Percentiles rank a stretch among this genome's conserved stretches.
These are phyloP conservation scores for Zaprionus ornatus DNA, from an alignment of 1,140 invertebrate genomes.

Conservation along the genomic window DNA sequence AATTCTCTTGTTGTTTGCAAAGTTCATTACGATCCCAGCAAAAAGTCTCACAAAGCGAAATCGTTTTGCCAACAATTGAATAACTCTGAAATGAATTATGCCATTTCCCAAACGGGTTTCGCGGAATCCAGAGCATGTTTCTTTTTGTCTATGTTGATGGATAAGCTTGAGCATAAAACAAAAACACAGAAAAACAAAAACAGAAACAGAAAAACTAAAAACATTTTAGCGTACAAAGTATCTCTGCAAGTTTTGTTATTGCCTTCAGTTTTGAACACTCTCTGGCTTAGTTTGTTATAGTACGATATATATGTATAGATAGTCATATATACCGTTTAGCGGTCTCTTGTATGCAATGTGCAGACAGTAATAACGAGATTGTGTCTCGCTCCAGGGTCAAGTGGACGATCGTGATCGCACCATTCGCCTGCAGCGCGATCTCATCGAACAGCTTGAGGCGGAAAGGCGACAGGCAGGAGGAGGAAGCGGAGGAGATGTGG, in stretches of 20 bases:
- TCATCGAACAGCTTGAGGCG: slow-evolving; percentile 84
- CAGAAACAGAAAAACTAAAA: neutral
- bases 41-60: neutral
- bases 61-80: slow-evolving; percentile 5
- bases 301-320: neutral
- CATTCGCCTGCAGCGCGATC: slow-evolving; percentile 88
- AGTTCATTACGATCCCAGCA: neutral
- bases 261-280: slow-evolving; percentile 41
- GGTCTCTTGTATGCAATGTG: neutral
- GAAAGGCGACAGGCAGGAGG: slow-evolving; percentile 73
- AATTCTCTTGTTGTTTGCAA: neutral
- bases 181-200: neutral
- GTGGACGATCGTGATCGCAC: slow-evolving; percentile 89
- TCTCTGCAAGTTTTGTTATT: slow-evolving; percentile 31
- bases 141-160: slow-evolving; percentile 38
- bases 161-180: slow-evolving; percentile 47
- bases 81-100: slow-evolving; percentile 2
- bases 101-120: slow-evolving; percentile 9
- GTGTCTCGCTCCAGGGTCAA: slow-evolving; percentile 84
- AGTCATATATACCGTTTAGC: neutral
- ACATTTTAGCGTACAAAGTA: slow-evolving; percentile 12
- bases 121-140: slow-evolving; percentile 55
- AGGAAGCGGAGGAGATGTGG: slow-evolving; percentile 27
- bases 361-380: neutral
- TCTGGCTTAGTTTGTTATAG: slow-evolving; percentile 66